phyloP scores from a whole-genome alignment of 2,888 invertebrate species.

The Drosophila putrida region DNA sequence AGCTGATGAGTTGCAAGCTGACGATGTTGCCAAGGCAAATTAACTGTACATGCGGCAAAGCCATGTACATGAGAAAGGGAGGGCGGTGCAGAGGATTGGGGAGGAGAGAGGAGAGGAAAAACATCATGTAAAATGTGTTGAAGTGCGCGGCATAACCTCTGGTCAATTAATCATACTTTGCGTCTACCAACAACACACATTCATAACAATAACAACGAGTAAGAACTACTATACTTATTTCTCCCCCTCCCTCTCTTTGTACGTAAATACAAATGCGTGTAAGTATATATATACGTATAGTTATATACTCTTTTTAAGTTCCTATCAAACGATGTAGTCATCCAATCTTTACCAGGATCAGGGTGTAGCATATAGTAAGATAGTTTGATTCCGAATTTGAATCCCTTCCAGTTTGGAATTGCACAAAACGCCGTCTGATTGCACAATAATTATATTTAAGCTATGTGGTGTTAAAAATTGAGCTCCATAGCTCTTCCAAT shows the following conservation, averaged over 20 bases:
- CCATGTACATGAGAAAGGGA: neutral
- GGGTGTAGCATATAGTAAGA: too few species aligned
- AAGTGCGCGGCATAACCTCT: slow-evolving; percentile 52
- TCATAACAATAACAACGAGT: slow-evolving; percentile 65
- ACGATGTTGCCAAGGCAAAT: slow-evolving; percentile 38
- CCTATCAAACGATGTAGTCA: too few species aligned
- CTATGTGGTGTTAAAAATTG: too few species aligned
- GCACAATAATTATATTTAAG: too few species aligned
- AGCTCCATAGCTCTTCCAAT: too few species aligned
- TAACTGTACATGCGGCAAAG: slow-evolving; percentile 14
- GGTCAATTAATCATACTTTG: slow-evolving; percentile 73
- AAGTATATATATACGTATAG: too few species aligned
- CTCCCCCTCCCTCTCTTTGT: neutral
- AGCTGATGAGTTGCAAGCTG: slow-evolving; percentile 26
- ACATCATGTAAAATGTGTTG: slow-evolving; percentile 46
- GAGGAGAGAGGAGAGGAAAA: neutral
- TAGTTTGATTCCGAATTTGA: too few species aligned
- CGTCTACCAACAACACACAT: slow-evolving; percentile 54
- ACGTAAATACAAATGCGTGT: too few species aligned
- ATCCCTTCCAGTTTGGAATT: too few species aligned
- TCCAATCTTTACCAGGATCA: too few species aligned
- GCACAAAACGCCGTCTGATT: too few species aligned
- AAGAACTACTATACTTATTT: neutral
- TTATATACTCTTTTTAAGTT: too few species aligned
- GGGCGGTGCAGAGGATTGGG: neutral